phyloP scores from a whole-genome alignment of 2,888 invertebrate species.

The Sarcophaga carnaria region DNA sequence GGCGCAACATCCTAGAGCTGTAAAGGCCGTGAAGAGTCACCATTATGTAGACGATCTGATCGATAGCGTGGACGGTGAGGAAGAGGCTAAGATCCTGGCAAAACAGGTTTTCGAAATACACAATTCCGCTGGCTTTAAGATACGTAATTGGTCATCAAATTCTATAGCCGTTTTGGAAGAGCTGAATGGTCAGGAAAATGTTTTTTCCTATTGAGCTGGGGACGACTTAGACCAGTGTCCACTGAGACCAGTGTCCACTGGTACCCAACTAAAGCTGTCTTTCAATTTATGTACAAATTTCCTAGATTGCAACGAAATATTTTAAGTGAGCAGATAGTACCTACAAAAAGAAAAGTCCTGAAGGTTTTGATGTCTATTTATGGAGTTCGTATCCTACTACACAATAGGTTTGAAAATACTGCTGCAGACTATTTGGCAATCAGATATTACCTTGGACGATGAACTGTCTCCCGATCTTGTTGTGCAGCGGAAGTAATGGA shows the following conservation, averaged over 20 bases:
- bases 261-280: conserved; percentile 39
- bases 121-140: conserved; percentile 21
- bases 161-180: conserved; percentile 9
- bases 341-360: conserved; percentile 36
- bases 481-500: too few species aligned
- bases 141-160: conserved; percentile 46
- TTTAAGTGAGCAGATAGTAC: not conserved
- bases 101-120: conserved; percentile 21
- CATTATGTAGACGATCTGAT: conserved; percentile 44
- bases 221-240: conserved; percentile 17
- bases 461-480: too few species aligned
- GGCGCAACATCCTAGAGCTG: not conserved
- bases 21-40: not conserved
- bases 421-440: too few species aligned
- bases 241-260: conserved; percentile 35
- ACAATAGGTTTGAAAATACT: too few species aligned
- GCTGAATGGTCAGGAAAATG: not conserved
- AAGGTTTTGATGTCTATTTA: conserved; percentile 42
- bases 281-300: conserved; percentile 37
- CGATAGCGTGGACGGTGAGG: conserved; percentile 26
- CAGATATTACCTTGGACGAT: too few species aligned
- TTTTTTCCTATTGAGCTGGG: not conserved
- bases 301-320: conserved; percentile 7
- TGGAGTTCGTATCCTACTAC: too few species aligned
- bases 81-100: conserved; percentile 15